Conservation (phyloP, 2,797 vertebrate genomes). For the Sparus aurata region DNA sequence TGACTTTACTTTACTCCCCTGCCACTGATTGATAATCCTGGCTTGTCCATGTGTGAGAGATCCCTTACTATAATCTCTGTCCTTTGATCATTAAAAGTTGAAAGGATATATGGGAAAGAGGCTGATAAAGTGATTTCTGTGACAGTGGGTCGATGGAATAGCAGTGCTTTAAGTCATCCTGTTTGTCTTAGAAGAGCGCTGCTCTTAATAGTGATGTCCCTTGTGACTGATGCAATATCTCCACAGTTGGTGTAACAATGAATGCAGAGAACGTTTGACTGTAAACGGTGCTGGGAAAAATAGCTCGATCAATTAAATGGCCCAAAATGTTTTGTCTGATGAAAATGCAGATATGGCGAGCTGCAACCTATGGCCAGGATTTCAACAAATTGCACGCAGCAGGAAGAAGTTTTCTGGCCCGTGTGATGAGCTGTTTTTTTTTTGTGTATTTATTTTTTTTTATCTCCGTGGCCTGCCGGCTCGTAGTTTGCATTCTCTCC, state of each 20-base stretch:
- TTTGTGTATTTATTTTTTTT: slow-evolving; percentile 8
- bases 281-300: slow-evolving; percentile 84
- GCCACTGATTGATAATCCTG: slow-evolving; percentile 84
- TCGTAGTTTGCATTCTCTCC: slow-evolving; percentile 66
- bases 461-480: slow-evolving; percentile 61
- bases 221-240: slow-evolving; percentile 88
- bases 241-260: slow-evolving; percentile 83
- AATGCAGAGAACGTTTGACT: slow-evolving; percentile 77
- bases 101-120: slow-evolving; percentile 85
- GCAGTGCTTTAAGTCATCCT: slow-evolving; percentile 85
- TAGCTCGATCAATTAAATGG: slow-evolving; percentile 81
- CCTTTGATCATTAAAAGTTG: slow-evolving; percentile 87
- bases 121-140: slow-evolving; percentile 86
- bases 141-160: slow-evolving; percentile 82
- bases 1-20: slow-evolving; percentile 76
- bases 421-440: slow-evolving; percentile 39
- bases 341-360: slow-evolving; percentile 77
- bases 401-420: slow-evolving; percentile 58
- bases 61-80: slow-evolving; percentile 83
- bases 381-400: slow-evolving; percentile 79
- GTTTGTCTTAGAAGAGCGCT: slow-evolving; percentile 85
- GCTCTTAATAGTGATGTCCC: slow-evolving; percentile 87
- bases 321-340: slow-evolving; percentile 83
- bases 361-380: slow-evolving; percentile 72
- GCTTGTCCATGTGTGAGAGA: slow-evolving; percentile 78